A percentile compares a stretch with the other conserved stretches of the same genome.
Conservation (phyloP, 2,113 vertebrate genomes). For the Rhagologus leucostigma region DNA sequence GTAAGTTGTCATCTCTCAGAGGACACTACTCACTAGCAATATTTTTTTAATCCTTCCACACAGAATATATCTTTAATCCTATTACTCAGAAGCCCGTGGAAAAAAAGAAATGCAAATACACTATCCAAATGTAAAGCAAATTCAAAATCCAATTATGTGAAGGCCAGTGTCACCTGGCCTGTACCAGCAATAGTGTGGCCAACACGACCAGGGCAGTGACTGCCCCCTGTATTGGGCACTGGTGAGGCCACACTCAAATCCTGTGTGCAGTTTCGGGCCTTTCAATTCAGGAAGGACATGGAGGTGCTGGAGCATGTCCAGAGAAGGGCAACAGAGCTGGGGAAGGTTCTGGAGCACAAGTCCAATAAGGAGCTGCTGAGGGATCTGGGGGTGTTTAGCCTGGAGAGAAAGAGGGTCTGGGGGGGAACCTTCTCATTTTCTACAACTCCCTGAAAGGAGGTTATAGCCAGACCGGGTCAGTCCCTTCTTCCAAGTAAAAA, state of each 20-base stretch:
- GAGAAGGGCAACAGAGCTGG: background rate
- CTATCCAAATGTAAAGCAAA: background rate
- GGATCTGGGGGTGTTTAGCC: background rate
- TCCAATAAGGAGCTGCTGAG: background rate
- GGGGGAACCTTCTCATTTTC: background rate
- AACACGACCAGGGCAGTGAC: background rate
- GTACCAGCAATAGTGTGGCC: background rate
- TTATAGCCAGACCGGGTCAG: background rate
- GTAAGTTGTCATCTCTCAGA: background rate
- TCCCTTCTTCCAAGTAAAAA: background rate
- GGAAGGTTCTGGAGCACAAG: background rate
- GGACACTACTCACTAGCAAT: background rate
- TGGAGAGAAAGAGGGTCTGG: background rate
- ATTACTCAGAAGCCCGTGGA: background rate
- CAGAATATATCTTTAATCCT: background rate
- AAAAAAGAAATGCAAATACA: background rate
- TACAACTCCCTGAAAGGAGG: background rate
- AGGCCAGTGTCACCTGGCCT: background rate
- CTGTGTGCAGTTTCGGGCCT: background rate
- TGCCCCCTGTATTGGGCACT: fast-evolving
- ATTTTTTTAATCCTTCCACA: background rate
- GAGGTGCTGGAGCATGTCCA: background rate
- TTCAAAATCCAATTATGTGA: background rate
- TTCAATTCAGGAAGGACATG: background rate
- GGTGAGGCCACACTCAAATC: background rate